Conservation (phyloP, 2,888 invertebrate species). For the Anthophora plumipes region DNA sequence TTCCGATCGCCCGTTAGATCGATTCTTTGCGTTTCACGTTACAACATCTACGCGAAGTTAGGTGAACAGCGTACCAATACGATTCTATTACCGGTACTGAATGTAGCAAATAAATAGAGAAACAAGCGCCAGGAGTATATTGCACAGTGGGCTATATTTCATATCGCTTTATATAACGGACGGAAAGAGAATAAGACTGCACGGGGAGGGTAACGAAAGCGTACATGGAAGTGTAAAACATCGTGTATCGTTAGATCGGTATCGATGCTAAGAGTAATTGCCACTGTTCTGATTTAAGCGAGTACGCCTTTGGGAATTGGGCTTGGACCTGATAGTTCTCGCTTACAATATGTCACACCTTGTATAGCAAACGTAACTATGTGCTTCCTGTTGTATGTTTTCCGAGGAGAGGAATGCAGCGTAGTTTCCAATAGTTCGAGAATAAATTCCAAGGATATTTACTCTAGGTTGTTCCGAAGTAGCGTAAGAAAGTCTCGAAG, state of each 20-base stretch:
- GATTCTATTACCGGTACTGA: conserved; percentile 43
- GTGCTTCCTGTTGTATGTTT: background rate
- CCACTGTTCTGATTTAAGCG: conserved; percentile 30
- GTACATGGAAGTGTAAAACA: conserved; percentile 50
- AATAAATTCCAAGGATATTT: too few relatives aligned
- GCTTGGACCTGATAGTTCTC: background rate
- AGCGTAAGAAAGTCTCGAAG: too few relatives aligned
- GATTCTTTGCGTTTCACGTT: conserved; percentile 56
- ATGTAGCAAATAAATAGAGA: conserved; percentile 47
- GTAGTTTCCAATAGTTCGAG: too few relatives aligned
- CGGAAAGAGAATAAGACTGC: background rate
- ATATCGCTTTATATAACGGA: conserved; percentile 40
- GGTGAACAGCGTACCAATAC: conserved; percentile 36
- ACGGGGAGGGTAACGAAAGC: background rate
- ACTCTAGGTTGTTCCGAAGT: too few relatives aligned
- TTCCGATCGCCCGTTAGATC: conserved; percentile 54
- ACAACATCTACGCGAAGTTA: conserved; percentile 13
- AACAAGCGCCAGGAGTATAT: conserved; percentile 24
- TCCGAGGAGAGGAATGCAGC: background rate
- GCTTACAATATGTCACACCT: background rate
- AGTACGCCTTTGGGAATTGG: background rate
- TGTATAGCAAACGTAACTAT: background rate
- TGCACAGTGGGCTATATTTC: conserved; percentile 28
- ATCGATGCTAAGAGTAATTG: conserved; percentile 39
- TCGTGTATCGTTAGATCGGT: conserved; percentile 55